Evolutionary conservation across 2,113 vertebrate genomes (phyloP).

Genomic region (Ammospiza caudacuta): DNA sequence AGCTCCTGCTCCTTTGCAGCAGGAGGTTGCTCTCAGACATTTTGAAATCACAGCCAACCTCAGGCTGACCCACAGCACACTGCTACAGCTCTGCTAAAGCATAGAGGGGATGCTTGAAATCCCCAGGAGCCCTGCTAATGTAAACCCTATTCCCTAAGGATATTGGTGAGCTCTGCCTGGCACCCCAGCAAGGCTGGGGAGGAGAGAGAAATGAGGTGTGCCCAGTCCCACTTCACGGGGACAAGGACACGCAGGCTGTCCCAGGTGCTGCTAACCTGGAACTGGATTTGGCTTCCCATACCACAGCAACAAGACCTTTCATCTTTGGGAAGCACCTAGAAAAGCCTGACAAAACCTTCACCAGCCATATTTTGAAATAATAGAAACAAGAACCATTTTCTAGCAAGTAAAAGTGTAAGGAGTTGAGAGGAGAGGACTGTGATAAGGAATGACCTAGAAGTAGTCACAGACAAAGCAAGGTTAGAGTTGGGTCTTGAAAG

Average conservation of each 20-base stretch:
- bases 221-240: not conserved
- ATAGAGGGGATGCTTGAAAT: not conserved
- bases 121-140: not conserved
- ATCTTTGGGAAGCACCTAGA: not conserved
- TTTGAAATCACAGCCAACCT: not conserved
- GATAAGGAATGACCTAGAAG: not conserved
- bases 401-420: not conserved
- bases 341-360: not conserved
- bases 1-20: not conserved
- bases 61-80: not conserved
- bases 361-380: not conserved
- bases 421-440: not conserved
- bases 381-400: not conserved
- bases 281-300: not conserved
- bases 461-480: not conserved
- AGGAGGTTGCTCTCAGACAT: not conserved
- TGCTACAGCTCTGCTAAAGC: not conserved
- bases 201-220: not conserved
- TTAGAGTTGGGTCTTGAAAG: not conserved
- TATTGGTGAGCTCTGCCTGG: not conserved
- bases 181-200: not conserved
- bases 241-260: rapidly evolving
- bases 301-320: not conserved
- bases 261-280: not conserved
- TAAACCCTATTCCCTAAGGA: not conserved